Base-by-base conservation (phyloP, 2,797 vertebrate species). In the Anas capensis region DNA sequence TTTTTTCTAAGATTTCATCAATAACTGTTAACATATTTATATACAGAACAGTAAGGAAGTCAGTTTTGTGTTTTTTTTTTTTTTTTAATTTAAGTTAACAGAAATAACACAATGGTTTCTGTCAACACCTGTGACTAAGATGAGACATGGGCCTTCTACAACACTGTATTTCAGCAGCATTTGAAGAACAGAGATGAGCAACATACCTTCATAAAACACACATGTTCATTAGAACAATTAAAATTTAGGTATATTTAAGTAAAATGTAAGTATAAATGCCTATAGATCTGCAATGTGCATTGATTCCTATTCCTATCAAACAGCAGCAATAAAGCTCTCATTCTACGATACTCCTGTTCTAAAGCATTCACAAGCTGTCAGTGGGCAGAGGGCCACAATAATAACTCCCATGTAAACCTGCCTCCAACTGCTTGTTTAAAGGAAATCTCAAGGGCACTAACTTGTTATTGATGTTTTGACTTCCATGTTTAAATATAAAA, bases 381-480 rank as follows among this genome's bases (percentile, higher is more conserved):
- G 73, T 23, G 44, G 71, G 51, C 57, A 78, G 53, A 92, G 7
- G 5, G 83, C 46, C 88, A 71, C 21, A 71, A 57, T 3, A 90
- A 56, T 10, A 87, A 86, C 26, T 10, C 10, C 36, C 58, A 82
- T 18, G 65, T 70, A 90, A 90, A 92, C 46, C 68, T 83, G 77
- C 64, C 68, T 83, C 62, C 76, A 94, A 91, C 73, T 88, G 58
- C 80, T 86, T 87, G 33, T 85, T 90, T 73, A 92, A 93, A 24
- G 27, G 36, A 83, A 88, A 70, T 88, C 84, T 90, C 91, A 93
- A 77, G 81, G 82, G 69, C 60, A 91, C 34, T 71, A 88, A 78
- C 88, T 86, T 77, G 54, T 62, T 91, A 85, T 33, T 93, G 75
- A 73, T 92, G 53, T 80, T 97, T 90, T 89, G 88, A 95, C 81